Evolutionary conservation across 37 sponge, comb jelly and placozoan species (phyloP).

Genomic region (Eunapius fragilis): DNA sequence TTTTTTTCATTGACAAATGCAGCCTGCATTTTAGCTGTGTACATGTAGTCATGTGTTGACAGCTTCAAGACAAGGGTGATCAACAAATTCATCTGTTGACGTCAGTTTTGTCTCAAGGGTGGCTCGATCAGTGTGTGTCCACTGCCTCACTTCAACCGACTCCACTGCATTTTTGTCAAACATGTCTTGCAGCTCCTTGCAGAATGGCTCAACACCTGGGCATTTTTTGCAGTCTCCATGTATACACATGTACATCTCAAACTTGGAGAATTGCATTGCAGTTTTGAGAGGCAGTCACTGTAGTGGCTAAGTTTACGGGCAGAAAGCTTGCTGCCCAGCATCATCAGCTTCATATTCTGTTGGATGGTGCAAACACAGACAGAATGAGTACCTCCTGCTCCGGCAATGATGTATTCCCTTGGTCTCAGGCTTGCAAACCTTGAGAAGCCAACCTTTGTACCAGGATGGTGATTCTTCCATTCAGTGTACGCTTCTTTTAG

Average conservation of each 20-base stretch:
- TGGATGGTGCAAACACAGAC: conserved; percentile 60
- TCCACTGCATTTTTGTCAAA: conserved; percentile 36
- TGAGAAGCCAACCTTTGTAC: conserved; percentile 42
- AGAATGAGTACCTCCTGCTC: conserved; percentile 25
- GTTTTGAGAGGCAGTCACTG: conserved; percentile 24
- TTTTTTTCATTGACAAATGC: conserved; percentile 23
- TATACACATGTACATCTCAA: conserved; percentile 19
- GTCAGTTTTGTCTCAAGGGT: conserved; percentile 15
- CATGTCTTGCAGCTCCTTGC: not conserved
- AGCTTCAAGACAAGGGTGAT: not conserved
- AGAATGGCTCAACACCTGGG: conserved; percentile 21
- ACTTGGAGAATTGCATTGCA: conserved; percentile 34
- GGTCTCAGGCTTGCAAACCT: conserved; percentile 38
- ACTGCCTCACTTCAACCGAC: conserved; percentile 6
- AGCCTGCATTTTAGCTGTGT: conserved; percentile 34
- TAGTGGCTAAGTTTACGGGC: conserved; percentile 6
- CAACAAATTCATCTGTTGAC: conserved; percentile 28
- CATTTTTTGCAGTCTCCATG: conserved; percentile 8
- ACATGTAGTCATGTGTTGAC: conserved; percentile 36
- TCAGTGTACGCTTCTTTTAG: conserved; percentile 40
- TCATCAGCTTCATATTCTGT: conserved; percentile 42
- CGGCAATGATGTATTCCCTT: conserved; percentile 21
- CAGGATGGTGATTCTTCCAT: conserved; percentile 27
- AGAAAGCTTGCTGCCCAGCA: conserved; percentile 16
- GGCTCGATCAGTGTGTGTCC: conserved; percentile 21